Evolutionary conservation across 2,888 invertebrate genomes (phyloP), one percentile per base, ranked within the genome.

Genomic region (Keiferia lycopersicella): DNA sequence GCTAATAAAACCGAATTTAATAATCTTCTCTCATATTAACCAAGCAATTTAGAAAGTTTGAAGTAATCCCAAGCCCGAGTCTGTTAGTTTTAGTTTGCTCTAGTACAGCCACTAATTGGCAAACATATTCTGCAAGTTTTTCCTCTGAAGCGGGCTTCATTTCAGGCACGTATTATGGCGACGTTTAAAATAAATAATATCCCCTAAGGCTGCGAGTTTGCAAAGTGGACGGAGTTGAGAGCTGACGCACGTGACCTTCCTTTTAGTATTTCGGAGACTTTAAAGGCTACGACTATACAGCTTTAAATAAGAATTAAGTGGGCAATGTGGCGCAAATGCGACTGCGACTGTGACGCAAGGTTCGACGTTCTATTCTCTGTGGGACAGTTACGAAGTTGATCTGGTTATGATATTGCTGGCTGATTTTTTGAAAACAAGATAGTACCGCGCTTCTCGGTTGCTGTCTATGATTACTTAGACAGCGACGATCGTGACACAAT

Each of bases 141-240:
- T 53, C 14, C 22, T 53, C 26, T 3, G 26, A 45, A 12, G 7
- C 22, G 20, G 14, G 53, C 53, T 30, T 53, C 22, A 56, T 30
- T 56, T 56, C 34, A 56, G 16, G 45, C 45, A 60, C 26, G 60
- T 60, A 60, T 45, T 45, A 60, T 22, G 38, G 60, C 39, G 39
- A 45, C 45, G 45, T 45, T 60, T 60, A 60, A 60, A 60, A 30
- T 60, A 60, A 60, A 60, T 60, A 45, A 59, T 59, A 59, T 1
- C 14, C 59, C 38, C 41, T 16, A 11, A 16, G 59, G 26, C 45
- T 26, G 45, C 0, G 39, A 41, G 45, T 45, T 60, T 22, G 60
- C 60, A 45, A 60, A 60, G 45, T 45, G 60, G 45, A 6, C n/a
- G 6, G 34, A 30, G 56, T 8, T 30, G 30, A 34, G n/a, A 34